phyloP scores from a whole-genome alignment of 2,888 invertebrate species.

The Rhagonycha fulva region DNA sequence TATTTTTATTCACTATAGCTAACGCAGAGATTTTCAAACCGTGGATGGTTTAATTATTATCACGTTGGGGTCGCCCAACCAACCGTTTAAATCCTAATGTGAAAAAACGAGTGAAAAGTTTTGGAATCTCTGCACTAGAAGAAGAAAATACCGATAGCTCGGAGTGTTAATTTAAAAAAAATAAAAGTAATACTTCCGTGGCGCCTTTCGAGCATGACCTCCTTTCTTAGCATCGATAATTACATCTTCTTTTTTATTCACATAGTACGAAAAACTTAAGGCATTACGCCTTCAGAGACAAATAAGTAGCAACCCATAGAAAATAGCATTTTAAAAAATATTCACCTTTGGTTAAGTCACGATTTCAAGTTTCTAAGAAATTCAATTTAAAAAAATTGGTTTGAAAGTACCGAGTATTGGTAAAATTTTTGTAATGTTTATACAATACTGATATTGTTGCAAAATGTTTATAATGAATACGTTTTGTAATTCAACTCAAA shows the following conservation, averaged over 20 bases:
- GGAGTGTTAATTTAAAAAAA: conserved; percentile 31
- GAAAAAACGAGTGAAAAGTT: not conserved
- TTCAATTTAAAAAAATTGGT: not conserved
- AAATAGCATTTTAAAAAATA: conserved; percentile 3
- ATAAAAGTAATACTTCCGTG: conserved; percentile 33
- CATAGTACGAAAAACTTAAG: conserved; percentile 4
- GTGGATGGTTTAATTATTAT: too few species aligned
- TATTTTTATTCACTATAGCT: not conserved
- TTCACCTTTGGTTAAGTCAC: not conserved
- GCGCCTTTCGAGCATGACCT: conserved; percentile 35
- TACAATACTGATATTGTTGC: not conserved
- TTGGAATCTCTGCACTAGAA: not conserved
- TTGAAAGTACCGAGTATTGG: not conserved
- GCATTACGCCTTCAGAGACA: conserved; percentile 4
- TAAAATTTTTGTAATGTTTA: not conserved
- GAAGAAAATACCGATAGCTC: conserved; percentile 15
- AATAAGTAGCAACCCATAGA: conserved; percentile 4
- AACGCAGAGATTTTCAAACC: not conserved
- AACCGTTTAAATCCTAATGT: not conserved
- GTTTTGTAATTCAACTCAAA: not conserved
- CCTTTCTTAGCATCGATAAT: conserved; percentile 33
- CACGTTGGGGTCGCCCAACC: not conserved
- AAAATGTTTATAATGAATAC: not conserved
- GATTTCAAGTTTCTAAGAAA: not conserved
- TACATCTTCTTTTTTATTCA: conserved; percentile 25